Evolutionary conservation across 2,888 invertebrate genomes (phyloP).

Genomic region (Athrips mouffetella): DNA sequence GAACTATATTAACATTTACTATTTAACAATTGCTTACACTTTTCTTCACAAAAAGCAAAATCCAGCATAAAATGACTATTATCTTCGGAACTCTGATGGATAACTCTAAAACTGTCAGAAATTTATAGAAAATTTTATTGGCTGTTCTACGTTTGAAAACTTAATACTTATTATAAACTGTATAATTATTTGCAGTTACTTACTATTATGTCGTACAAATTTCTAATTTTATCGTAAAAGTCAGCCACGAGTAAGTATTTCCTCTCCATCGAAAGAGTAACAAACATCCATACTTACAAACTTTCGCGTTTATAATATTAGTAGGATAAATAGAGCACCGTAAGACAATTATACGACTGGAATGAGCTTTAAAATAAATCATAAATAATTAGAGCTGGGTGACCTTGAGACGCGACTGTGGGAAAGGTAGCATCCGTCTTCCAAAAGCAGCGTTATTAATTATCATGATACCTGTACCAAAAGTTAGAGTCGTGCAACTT

Average conservation of each 20-base stretch:
- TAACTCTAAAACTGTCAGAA: slow-evolving; percentile 9
- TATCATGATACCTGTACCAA: neutral
- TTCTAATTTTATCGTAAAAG: neutral
- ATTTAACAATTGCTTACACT: slow-evolving; percentile 3
- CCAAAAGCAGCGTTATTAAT: slow-evolving; percentile 9
- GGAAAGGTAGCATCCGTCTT: slow-evolving; percentile 29
- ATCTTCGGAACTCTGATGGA: slow-evolving; percentile 12
- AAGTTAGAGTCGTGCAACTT: slow-evolving; percentile 21
- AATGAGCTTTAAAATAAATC: slow-evolving; percentile 3
- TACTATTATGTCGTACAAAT: neutral
- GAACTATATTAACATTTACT: too few relatives aligned
- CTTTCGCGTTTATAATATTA: neutral
- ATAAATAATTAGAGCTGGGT: slow-evolving; percentile 7
- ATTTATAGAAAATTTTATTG: too few relatives aligned
- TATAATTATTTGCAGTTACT: neutral
- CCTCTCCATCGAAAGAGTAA: too few relatives aligned
- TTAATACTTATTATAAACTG: neutral
- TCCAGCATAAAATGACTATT: slow-evolving; percentile 9
- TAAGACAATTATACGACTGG: too few relatives aligned
- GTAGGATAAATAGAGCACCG: neutral
- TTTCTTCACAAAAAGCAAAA: neutral
- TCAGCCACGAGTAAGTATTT: neutral
- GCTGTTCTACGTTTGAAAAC: too few relatives aligned
- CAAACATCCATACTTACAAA: too few relatives aligned
- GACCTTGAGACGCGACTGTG: slow-evolving; percentile 25